Base-by-base conservation (phyloP, 2,113 vertebrate species). In the Anser brachyrhynchus region DNA sequence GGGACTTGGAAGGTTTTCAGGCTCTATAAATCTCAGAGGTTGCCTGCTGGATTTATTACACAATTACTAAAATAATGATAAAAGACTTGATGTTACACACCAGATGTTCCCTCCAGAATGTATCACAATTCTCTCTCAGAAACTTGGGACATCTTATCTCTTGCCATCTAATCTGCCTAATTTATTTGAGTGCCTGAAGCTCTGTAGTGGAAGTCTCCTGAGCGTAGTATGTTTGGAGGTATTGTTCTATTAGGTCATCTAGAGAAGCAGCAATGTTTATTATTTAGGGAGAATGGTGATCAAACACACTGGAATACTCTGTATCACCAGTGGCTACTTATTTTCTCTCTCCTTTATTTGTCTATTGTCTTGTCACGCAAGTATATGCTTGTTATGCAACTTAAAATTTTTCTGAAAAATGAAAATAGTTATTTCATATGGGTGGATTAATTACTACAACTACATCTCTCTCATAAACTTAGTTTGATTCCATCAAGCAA, bases 1-100 rank as follows among this genome's bases (percentile, higher is more conserved):
- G 81, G 84, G 54, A 55, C 54, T 79, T 0, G 0, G 22, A 35
- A 66, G 44, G n/a, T 82, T 92, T 90, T 55, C 77, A 58, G 37
- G 62, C 81, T 91, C 0, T 55, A 51, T 92, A 76, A 73, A 84
- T 87, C 80, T 94, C 51, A 79, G 66, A 82, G 81, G 28, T 73
- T 91, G 66, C 51, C 77, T 84, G 22, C 58, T 87, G 77, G 62
- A 76, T 95, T 84, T 92, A 89, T 92, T 79, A 69, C 0, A 0
- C 75, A 67, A 82, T 93, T 87, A 78, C 44, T 87, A 46, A 93
- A 94, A 78, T 89, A 79, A 72, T 35, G 64, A 85, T 79, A 83
- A 79, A 88, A 88, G 35, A 29, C 46, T 77, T 72, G 21, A 59
- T 89, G 16, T 71, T 92, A 21, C 21, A n/a, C 1, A 2, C 43